phyloP scores from a whole-genome alignment of 2,113 vertebrate species.

The Cyanistes caeruleus region DNA sequence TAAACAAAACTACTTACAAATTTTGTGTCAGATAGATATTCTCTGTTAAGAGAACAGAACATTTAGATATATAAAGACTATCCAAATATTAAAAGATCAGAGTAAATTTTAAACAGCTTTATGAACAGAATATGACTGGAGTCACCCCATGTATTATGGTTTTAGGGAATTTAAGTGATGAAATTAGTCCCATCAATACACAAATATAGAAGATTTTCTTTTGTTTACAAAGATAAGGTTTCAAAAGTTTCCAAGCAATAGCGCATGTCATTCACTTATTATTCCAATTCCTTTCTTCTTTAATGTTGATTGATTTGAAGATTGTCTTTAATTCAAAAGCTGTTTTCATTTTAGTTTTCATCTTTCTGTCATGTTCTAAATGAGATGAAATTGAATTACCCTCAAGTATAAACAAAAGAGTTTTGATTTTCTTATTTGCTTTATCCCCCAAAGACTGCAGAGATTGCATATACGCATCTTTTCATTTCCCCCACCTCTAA shows the following conservation, averaged over 20 bases:
- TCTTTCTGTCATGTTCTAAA: conserved; percentile 74
- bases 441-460: conserved; percentile 55
- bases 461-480: conserved; percentile 23
- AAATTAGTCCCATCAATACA: conserved; percentile 67
- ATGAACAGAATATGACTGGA: conserved; percentile 16
- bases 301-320: conserved; percentile 75
- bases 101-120: conserved; percentile 36
- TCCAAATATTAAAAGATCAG: not conserved
- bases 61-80: not conserved
- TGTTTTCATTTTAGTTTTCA: conserved; percentile 77
- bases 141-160: conserved; percentile 18
- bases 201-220: conserved; percentile 59
- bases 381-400: conserved; percentile 74
- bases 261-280: conserved; percentile 68
- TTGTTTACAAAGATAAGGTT: conserved; percentile 70
- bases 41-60: not conserved
- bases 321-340: conserved; percentile 74
- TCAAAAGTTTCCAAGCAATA: conserved; percentile 73
- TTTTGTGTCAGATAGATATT: not conserved
- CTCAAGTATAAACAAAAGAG: conserved; percentile 68
- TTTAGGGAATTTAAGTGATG: conserved; percentile 59
- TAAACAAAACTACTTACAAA: not conserved
- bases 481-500: conserved; percentile 24
- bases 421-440: conserved; percentile 67
- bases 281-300: conserved; percentile 70